Evolutionary conservation across 1,140 invertebrate species (phyloP).

Genomic region (Hypothenemus hampei): DNA sequence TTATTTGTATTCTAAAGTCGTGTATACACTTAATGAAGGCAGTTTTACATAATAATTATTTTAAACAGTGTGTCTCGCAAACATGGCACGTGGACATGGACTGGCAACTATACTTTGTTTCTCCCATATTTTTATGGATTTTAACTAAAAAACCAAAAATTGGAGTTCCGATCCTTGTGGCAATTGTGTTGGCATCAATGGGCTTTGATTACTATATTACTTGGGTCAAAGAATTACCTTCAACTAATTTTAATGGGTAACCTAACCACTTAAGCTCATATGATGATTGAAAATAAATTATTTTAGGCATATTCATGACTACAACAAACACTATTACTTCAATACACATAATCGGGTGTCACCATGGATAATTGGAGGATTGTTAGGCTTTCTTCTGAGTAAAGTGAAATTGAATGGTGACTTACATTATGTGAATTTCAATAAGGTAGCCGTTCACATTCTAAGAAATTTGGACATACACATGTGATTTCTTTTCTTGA

Average conservation of each 20-base stretch:
- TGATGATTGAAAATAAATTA: background rate
- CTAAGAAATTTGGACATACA: too few species aligned
- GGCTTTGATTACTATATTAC: background rate
- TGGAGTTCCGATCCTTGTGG: background rate
- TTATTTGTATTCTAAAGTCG: too few species aligned
- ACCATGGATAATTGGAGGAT: slow-evolving; percentile 7
- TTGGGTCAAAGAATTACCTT: background rate
- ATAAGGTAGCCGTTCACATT: too few species aligned
- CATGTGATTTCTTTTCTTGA: too few species aligned
- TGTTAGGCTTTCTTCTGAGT: slow-evolving; percentile 4
- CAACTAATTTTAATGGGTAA: background rate
- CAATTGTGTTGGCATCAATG: background rate
- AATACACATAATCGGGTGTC: slow-evolving; percentile 8
- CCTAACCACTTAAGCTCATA: background rate
- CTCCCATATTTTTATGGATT: slow-evolving; percentile 2
- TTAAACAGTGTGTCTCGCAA: slow-evolving; percentile 21
- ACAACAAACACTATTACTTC: slow-evolving; percentile 2
- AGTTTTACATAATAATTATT: slow-evolving; percentile 23
- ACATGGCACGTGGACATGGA: slow-evolving; percentile 17
- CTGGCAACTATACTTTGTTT: slow-evolving; percentile 8
- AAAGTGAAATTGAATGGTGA: background rate
- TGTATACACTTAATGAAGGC: too few species aligned
- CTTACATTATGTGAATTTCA: background rate
- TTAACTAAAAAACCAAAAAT: background rate
- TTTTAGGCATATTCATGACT: background rate